phyloP scores from a whole-genome alignment of 1,140 invertebrate species.

The Eurytemora carolleeae region DNA sequence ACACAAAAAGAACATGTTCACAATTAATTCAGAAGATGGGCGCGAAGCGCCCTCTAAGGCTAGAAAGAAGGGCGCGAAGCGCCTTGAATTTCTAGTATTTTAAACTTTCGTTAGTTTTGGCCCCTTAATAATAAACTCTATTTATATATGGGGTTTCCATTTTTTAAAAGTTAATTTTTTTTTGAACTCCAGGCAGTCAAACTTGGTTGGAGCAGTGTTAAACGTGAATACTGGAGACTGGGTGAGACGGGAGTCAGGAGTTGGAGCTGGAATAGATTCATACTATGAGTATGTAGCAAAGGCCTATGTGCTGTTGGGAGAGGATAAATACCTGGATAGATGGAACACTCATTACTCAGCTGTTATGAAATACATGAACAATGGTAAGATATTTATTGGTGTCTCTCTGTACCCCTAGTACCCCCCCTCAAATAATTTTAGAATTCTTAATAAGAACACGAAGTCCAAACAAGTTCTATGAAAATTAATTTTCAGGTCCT shows the following conservation, averaged over 20 bases:
- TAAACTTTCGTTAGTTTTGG: too few species aligned
- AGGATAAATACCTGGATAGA: slow-evolving; percentile 47
- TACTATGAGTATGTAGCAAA: slow-evolving; percentile 98
- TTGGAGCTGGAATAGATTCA: slow-evolving; percentile 96
- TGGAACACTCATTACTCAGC: slow-evolving; percentile 62
- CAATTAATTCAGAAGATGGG: too few species aligned
- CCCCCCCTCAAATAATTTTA: slow-evolving; percentile 14
- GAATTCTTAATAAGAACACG: slow-evolving; percentile 7
- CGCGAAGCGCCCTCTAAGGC: too few species aligned
- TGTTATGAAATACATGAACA: slow-evolving; percentile 82
- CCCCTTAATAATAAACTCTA: too few species aligned
- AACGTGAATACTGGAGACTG: slow-evolving; percentile 95
- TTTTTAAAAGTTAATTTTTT: too few species aligned
- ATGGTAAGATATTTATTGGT: too few species aligned
- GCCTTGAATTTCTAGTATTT: too few species aligned
- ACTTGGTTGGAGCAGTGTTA: slow-evolving; percentile 79
- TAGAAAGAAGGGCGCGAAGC: too few species aligned
- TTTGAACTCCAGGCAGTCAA: slow-evolving; percentile 40
- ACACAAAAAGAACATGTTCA: too few species aligned
- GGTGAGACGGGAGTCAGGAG: slow-evolving; percentile 81
- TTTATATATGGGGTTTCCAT: too few species aligned
- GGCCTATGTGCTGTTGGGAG: slow-evolving; percentile 51
- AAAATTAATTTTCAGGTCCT: slow-evolving; percentile 43
- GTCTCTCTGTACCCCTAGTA: too few species aligned
- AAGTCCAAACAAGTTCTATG: not conserved